These are phyloP conservation scores for Pterocles burchelli DNA, from an alignment of 2,113 vertebrate species.

Conservation along the genomic window DNA sequence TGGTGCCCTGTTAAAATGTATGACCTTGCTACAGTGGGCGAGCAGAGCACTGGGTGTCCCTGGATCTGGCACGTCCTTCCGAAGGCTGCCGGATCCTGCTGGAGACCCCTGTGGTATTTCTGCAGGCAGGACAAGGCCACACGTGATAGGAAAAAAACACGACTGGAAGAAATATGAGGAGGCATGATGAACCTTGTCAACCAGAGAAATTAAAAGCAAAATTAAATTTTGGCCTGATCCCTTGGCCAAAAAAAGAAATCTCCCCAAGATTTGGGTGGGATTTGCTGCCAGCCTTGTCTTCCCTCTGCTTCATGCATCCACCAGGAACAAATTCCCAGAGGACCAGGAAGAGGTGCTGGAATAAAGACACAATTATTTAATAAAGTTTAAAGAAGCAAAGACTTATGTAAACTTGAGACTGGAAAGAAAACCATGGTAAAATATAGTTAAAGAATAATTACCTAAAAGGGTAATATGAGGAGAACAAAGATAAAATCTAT, in stretches of 20 bases:
- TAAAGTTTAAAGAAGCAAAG: background rate
- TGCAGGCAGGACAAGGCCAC: background rate
- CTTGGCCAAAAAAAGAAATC: background rate
- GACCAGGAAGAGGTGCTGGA: background rate
- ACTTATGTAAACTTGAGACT: background rate
- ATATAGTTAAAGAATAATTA: background rate
- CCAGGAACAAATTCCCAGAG: background rate
- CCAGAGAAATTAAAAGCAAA: background rate
- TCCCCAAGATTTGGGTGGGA: background rate
- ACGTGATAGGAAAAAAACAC: background rate
- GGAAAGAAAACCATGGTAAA: background rate
- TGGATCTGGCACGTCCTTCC: background rate
- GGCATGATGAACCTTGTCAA: background rate
- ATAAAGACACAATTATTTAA: background rate
- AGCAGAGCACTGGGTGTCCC: rapidly evolving
- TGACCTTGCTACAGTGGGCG: background rate
- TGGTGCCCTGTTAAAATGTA: background rate
- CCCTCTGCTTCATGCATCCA: background rate
- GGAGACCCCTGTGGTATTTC: background rate
- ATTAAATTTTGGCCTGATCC: background rate
- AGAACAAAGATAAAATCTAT: background rate
- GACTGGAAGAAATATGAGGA: background rate
- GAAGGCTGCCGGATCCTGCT: background rate
- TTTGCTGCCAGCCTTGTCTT: background rate
- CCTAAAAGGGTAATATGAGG: background rate